A percentile compares a stretch with the other conserved stretches of the same genome.
phyloP scores from a whole-genome alignment of 1,140 invertebrate genomes.

The Drosophila ogumai region DNA sequence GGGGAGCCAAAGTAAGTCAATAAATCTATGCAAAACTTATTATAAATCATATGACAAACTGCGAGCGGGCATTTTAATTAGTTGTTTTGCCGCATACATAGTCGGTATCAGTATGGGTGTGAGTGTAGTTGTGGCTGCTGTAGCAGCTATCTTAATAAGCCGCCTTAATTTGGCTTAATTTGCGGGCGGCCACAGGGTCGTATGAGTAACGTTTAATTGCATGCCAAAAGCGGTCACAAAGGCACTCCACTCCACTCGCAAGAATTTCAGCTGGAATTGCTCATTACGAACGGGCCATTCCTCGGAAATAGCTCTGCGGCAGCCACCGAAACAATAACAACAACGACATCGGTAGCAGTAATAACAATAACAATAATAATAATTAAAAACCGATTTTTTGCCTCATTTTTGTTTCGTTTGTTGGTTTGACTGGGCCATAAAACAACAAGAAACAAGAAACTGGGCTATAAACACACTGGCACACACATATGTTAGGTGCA shows the following conservation, averaged over 20 bases:
- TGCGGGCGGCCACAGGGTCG: conserved; percentile 78
- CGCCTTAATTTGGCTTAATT: conserved; percentile 76
- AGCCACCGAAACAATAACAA: conserved; percentile 22
- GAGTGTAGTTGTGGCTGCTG: conserved; percentile 9
- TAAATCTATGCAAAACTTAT: conserved; percentile 81
- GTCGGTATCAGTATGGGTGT: conserved; percentile 3
- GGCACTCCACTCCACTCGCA: conserved; percentile 48
- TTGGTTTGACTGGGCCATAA: conserved; percentile 30
- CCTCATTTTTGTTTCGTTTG: conserved; percentile 34
- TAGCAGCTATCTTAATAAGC: conserved; percentile 61
- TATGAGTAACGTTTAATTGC: conserved; percentile 82
- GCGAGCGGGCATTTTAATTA: conserved; percentile 68
- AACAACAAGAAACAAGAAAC: conserved; percentile 48
- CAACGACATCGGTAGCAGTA: conserved; percentile 47
- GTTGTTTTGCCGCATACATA: conserved; percentile 45
- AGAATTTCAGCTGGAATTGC: conserved; percentile 76
- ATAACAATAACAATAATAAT: conserved; percentile 76
- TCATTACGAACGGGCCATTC: conserved; percentile 70
- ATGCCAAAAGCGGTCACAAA: conserved; percentile 38
- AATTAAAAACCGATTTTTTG: conserved; percentile 80
- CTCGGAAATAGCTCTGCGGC: conserved; percentile 53
- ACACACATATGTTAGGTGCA: conserved; percentile 5
- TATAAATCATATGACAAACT: conserved; percentile 75
- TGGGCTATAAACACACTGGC: conserved; percentile 62
- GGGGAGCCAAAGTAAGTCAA: conserved; percentile 49